Base-by-base conservation (phyloP, 2,888 invertebrate species). In the Criorhina ranunculi region DNA sequence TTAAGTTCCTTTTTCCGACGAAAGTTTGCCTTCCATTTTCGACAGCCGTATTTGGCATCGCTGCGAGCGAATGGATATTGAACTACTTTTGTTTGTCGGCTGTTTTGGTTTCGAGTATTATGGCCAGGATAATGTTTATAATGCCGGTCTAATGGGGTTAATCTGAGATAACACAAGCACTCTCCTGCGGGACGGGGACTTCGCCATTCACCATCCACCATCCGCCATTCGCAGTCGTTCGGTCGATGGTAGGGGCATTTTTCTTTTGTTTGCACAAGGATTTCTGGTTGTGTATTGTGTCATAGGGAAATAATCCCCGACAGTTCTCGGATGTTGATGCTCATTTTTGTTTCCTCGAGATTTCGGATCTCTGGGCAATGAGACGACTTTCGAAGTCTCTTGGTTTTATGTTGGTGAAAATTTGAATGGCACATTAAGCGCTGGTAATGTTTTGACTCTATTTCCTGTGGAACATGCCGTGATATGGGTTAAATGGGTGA, bases 91-190 rank as follows among this genome's bases (percentile, higher is more conserved):
- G 78, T 70, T 78, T 70, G 70, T 31, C 55, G 64, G 78, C 53
- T 62, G 62, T 70, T 78, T 78, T 62, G 70, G 70, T 78, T 78
- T 78, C 62, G 62, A 55, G 55, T 60, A 78, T 70, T 62, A 70
- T 78, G 31, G 78, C 70, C 57, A 62, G 78, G 70, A 78, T 78
- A 78, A 78, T 78, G 78, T 70, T 78, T 70, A 78, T 78, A 78
- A 78, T 78, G 62, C 78, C 57, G 62, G 78, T 57, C 78, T 78
- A 78, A 78, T 78, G 78, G 78, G 78, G 78, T 70, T 78, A 78
- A 78, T 78, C 78, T 78, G 62, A 78, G 78, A 78, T 78, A 62
- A 64, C 70, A 62, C 31, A 57, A 70, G 60, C 62, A 60, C 15
- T 69, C 15, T 69, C 46, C 15, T 40, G 69, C 24, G 62, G 33